phyloP scores from a whole-genome alignment of 2,888 invertebrate species.

The Barypeithes pellucidus region DNA sequence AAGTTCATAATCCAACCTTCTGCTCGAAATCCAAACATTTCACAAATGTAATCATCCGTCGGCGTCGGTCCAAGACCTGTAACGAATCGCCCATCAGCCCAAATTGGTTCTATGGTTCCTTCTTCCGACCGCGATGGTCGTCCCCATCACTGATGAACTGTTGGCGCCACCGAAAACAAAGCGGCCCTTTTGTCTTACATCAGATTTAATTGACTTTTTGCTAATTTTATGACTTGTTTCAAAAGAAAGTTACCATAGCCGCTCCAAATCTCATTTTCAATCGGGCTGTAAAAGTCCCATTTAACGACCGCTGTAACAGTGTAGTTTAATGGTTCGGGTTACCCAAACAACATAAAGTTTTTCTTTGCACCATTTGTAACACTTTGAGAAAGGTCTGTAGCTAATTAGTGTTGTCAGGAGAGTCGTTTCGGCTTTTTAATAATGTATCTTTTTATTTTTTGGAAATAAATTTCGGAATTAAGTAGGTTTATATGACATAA shows the following conservation, averaged over 20 bases:
- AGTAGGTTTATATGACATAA: too few species aligned
- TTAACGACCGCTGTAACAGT: slow-evolving; percentile 46
- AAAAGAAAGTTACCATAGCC: slow-evolving; percentile 43
- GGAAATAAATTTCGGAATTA: too few species aligned
- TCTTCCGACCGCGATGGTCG: slow-evolving; percentile 14
- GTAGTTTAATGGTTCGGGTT: slow-evolving; percentile 46
- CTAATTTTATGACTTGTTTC: slow-evolving; percentile 59
- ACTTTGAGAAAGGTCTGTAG: slow-evolving; percentile 36
- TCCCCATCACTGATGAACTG: slow-evolving; percentile 34
- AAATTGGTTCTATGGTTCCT: slow-evolving; percentile 7
- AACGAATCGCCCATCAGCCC: slow-evolving; percentile 34
- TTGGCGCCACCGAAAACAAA: slow-evolving; percentile 59
- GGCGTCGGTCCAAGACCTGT: slow-evolving; percentile 21
- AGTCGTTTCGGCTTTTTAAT: background rate
- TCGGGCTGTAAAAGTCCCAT: slow-evolving; percentile 38
- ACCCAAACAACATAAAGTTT: slow-evolving; percentile 52
- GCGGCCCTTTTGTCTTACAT: slow-evolving; percentile 60
- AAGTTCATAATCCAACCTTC: background rate
- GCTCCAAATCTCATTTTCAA: slow-evolving; percentile 53
- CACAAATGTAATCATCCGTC: slow-evolving; percentile 26
- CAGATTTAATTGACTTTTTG: slow-evolving; percentile 61
- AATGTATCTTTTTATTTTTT: background rate
- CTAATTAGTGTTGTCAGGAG: slow-evolving; percentile 40
- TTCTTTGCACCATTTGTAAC: slow-evolving; percentile 46
- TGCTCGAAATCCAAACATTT: slow-evolving; percentile 26